phyloP scores from a whole-genome alignment of 2,888 invertebrate species.

The Cyrtodaria siliqua region DNA sequence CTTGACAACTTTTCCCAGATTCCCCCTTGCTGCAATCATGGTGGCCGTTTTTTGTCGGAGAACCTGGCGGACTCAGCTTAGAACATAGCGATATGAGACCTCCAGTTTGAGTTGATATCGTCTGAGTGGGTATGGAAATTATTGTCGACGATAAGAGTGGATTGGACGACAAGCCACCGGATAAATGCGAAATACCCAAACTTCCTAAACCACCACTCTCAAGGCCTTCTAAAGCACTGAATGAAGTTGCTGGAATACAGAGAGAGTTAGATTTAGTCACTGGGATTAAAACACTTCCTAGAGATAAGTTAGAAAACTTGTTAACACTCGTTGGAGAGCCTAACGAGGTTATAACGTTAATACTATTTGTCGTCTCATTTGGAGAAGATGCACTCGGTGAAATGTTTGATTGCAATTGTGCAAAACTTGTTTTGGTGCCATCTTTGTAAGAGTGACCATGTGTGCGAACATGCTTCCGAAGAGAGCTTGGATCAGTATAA shows the following conservation, averaged over 20 bases:
- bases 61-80: slow-evolving; percentile 28
- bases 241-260: slow-evolving; percentile 13
- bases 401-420: slow-evolving; percentile 1
- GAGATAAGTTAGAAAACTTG: slow-evolving; percentile 13
- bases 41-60: too few relatives aligned
- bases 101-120: slow-evolving; percentile 59
- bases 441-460: slow-evolving; percentile 87
- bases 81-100: slow-evolving; percentile 19
- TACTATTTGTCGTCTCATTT: slow-evolving; percentile 9
- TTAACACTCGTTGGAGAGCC: neutral
- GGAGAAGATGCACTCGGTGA: slow-evolving; percentile 12
- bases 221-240: slow-evolving; percentile 10
- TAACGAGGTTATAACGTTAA: neutral
- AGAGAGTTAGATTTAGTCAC: neutral
- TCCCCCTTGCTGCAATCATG: too few relatives aligned
- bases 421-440: slow-evolving; percentile 20
- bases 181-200: slow-evolving; percentile 49
- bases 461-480: slow-evolving; percentile 97
- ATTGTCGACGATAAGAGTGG: slow-evolving; percentile 68
- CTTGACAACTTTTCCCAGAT: slow-evolving; percentile 57
- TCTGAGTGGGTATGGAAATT: slow-evolving; percentile 38
- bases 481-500: slow-evolving; percentile 97
- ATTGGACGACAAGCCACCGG: slow-evolving; percentile 59
- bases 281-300: slow-evolving; percentile 2
- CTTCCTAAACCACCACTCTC: slow-evolving; percentile 1